Evolutionary conservation across 2,888 invertebrate genomes (phyloP).

Genomic region (Ectemnius lituratus): DNA sequence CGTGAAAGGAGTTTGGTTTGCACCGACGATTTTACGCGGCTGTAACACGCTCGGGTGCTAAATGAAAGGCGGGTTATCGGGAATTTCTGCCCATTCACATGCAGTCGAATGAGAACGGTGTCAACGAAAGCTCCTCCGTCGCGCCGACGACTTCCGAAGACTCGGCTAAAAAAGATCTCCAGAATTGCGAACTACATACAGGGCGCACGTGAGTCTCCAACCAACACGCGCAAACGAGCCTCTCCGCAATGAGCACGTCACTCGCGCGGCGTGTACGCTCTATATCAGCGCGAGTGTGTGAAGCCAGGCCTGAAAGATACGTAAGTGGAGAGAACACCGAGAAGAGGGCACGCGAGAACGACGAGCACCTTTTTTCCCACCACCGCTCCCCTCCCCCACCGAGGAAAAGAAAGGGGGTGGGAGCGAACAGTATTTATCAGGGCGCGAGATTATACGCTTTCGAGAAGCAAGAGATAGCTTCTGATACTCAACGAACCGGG

Average conservation of each 20-base stretch:
- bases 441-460: conserved; percentile 2
- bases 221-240: too few relatives aligned
- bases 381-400: neutral
- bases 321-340: neutral
- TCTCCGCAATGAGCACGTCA: neutral
- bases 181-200: too few relatives aligned
- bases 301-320: conserved; percentile 5
- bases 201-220: too few relatives aligned
- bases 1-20: too few relatives aligned
- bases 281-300: conserved; percentile 3
- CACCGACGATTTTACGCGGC: too few relatives aligned
- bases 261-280: neutral
- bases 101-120: too few relatives aligned
- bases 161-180: too few relatives aligned
- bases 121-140: neutral
- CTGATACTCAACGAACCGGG: too few relatives aligned
- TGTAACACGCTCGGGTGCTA: neutral
- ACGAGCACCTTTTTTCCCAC: neutral
- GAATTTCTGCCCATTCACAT: conserved; percentile 8
- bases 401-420: neutral
- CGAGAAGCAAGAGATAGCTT: neutral
- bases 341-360: neutral
- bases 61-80: conserved; percentile 14
- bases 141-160: neutral
- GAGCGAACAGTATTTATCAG: conserved; percentile 5